These are phyloP conservation scores for Sebastes iracundus DNA, from an alignment of 2,797 vertebrate species.

Conservation along the genomic window DNA sequence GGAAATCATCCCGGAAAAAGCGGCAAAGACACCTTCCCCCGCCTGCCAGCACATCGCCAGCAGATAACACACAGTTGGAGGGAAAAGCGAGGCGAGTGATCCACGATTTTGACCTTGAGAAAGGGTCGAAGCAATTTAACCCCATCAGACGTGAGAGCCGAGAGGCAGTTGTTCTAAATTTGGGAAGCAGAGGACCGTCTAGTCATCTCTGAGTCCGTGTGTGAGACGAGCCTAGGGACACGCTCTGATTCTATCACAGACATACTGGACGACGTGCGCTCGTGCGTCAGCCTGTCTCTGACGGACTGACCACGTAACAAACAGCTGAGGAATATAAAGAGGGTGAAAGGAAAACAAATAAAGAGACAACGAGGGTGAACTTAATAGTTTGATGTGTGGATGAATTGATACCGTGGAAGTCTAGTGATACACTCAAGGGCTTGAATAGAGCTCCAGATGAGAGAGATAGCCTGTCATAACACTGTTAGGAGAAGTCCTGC, in stretches of 20 bases:
- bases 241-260: conserved; percentile 52
- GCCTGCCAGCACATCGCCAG: conserved; percentile 30
- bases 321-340: conserved; percentile 5
- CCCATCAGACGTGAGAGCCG: conserved; percentile 48
- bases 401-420: background rate
- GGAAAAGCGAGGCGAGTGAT: conserved; percentile 25
- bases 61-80: conserved; percentile 11
- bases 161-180: conserved; percentile 64
- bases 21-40: background rate
- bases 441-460: background rate
- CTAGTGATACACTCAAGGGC: background rate
- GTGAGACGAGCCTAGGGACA: conserved; percentile 51
- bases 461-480: background rate
- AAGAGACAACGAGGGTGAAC: background rate
- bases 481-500: no score
- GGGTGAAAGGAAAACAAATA: background rate
- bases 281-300: background rate
- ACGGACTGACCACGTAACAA: conserved; percentile 22
- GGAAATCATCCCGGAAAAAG: conserved; percentile 34
- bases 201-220: conserved; percentile 32
- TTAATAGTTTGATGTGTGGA: background rate
- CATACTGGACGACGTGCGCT: conserved; percentile 4
- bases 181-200: conserved; percentile 33
- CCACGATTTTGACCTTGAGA: conserved; percentile 57
- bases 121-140: conserved; percentile 60